These are phyloP conservation scores for Nematostella vectensis DNA, from an alignment of 92 coral and sea anemone species.

Conservation along the genomic window DNA sequence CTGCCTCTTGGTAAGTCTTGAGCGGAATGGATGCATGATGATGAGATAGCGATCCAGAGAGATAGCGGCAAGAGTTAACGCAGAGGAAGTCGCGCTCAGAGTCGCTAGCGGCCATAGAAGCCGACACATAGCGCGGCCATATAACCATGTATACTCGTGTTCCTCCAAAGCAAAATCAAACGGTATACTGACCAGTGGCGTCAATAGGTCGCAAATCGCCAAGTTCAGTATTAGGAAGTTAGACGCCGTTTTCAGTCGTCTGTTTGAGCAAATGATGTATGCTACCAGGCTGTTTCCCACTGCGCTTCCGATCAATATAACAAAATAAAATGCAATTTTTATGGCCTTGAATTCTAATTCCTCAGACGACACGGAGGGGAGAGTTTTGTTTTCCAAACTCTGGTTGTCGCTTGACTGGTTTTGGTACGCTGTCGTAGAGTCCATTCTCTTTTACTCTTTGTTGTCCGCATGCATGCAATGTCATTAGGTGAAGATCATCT, in stretches of 20 bases:
- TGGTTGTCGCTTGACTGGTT: too few species aligned
- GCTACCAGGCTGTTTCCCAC: constrained; percentile 46
- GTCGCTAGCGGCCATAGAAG: constrained; percentile 65
- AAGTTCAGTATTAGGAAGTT: constrained; percentile 56
- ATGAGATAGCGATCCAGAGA: constrained; percentile 69
- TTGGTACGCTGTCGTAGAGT: too few species aligned
- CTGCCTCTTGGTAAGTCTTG: constrained; percentile 26
- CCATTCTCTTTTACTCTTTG: too few species aligned
- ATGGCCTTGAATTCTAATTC: constrained; percentile 28
- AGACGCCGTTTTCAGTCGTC: constrained; percentile 31
- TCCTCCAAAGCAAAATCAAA: constrained; percentile 54
- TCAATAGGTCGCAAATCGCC: constrained; percentile 75
- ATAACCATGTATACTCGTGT: constrained; percentile 37
- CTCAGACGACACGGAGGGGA: constrained; percentile 1
- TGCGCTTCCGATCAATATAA: constrained; percentile 37
- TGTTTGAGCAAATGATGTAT: constrained; percentile 28
- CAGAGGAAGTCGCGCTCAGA: constrained; percentile 51
- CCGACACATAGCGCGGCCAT: constrained; percentile 47
- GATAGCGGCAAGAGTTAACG: constrained; percentile 63
- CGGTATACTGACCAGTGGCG: constrained; percentile 73
- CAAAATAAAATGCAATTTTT: constrained; percentile 30
- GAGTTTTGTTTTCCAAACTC: constrained; percentile 5
- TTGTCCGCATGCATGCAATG: too few species aligned
- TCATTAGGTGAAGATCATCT: too few species aligned
- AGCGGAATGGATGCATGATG: constrained; percentile 38